Evolutionary conservation across 92 coral and sea anemone genomes (phyloP).

Genomic region (Siderastrea siderea): DNA sequence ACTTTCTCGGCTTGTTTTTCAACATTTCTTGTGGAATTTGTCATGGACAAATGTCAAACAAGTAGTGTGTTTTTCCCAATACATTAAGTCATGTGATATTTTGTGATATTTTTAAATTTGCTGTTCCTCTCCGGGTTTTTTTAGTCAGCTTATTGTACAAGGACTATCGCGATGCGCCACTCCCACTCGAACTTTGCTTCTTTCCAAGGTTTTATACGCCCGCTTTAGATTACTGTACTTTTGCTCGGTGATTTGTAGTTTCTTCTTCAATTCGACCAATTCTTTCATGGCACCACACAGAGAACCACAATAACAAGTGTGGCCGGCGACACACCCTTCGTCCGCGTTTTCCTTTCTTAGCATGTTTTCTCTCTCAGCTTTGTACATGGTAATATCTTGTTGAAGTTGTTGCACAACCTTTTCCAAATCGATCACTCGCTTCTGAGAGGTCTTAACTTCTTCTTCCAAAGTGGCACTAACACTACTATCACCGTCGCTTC

Average conservation of each 20-base stretch:
- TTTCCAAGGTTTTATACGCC: conserved; percentile 76
- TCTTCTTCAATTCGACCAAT: conserved; percentile 86
- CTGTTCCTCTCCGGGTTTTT: not conserved
- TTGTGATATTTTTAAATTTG: not conserved
- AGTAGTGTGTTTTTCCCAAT: not conserved
- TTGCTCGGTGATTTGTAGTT: conserved; percentile 91
- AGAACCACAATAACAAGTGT: conserved; percentile 91
- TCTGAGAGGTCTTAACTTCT: conserved; percentile 84
- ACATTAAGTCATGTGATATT: conserved; percentile 26
- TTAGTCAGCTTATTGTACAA: conserved; percentile 75
- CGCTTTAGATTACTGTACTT: conserved; percentile 81
- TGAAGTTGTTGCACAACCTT: conserved; percentile 86
- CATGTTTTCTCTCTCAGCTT: conserved; percentile 57
- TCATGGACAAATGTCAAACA: not conserved
- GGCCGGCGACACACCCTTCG: conserved; percentile 48
- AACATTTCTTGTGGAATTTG: not conserved
- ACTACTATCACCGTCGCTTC: conserved; percentile 45
- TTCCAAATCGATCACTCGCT: conserved; percentile 80
- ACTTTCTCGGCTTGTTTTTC: not conserved
- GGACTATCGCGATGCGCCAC: conserved; percentile 95
- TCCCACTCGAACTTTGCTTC: conserved; percentile 82
- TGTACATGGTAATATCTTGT: conserved; percentile 72
- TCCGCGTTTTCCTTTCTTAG: conserved; percentile 33
- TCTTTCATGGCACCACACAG: conserved; percentile 99
- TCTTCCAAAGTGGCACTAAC: conserved; percentile 79